phyloP scores from a whole-genome alignment of 2,797 vertebrate genomes.

The Selene dorsalis region DNA sequence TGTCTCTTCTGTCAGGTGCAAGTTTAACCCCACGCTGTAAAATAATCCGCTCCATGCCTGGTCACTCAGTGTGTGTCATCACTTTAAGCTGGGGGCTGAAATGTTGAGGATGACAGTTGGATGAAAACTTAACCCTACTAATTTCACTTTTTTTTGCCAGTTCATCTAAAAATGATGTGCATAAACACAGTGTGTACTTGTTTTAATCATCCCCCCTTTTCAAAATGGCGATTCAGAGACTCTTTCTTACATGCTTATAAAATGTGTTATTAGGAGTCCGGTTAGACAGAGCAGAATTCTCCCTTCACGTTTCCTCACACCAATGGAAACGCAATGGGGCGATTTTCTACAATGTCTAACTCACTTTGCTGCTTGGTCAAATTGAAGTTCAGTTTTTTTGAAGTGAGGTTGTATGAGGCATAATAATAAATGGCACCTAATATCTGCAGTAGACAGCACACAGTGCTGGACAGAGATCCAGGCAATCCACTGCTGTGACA shows the following conservation, averaged over 20 bases:
- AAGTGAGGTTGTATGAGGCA: too few relatives aligned
- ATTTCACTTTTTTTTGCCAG: too few relatives aligned
- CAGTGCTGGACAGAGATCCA: too few relatives aligned
- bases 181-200: too few relatives aligned
- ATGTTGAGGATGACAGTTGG: slow-evolving; percentile 70
- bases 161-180: background rate
- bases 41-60: slow-evolving; percentile 71
- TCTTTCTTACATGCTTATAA: too few relatives aligned
- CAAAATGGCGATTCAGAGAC: too few relatives aligned
- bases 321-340: background rate
- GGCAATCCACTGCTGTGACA: too few relatives aligned
- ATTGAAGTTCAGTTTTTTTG: too few relatives aligned
- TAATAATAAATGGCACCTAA: too few relatives aligned
- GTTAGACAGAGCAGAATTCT: background rate
- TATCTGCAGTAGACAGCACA: too few relatives aligned
- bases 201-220: too few relatives aligned
- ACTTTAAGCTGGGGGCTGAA: slow-evolving; percentile 70
- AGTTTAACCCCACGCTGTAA: slow-evolving; percentile 76
- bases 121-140: slow-evolving; percentile 58
- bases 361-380: background rate
- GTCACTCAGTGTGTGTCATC: slow-evolving; percentile 75
- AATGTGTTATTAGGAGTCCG: too few relatives aligned
- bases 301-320: background rate
- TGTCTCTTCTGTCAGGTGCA: slow-evolving; percentile 73
- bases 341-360: background rate